Evolutionary conservation across 2,797 vertebrate species (phyloP), one percentile per base, ranked within the genome.

Genomic region (Sebastes variabilis): DNA sequence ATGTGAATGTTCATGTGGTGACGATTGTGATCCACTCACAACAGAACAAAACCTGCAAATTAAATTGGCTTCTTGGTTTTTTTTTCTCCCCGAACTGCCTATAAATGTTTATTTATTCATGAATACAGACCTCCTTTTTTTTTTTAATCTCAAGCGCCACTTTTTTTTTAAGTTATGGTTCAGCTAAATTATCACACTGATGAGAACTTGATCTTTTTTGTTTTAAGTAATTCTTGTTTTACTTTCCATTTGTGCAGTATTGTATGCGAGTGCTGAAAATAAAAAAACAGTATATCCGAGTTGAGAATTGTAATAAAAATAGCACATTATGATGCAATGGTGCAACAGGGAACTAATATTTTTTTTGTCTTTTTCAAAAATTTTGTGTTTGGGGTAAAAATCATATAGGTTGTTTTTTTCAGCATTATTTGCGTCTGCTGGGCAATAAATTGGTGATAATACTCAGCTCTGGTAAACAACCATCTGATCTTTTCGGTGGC

Each of bases 241-340:
- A 61, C 74, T 87, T 85, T 85, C 82, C 87, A 88, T 88, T 65
- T 85, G 84, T 93, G 88, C 92, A 93, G 93, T 93, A 93, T 94
- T 94, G 88, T 91, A 79, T 79, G 74, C 56, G 62, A 86, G 75
- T 88, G 34, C 81, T 83, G 80, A 87, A 76, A 85, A 78, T 66
- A 0, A 49, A 42, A 49, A 42, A 49, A 72, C 74, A 66, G 65
- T 74, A 77, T 87, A 78, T 81, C 77, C 34, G 6, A 83, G 82
- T 49, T 25, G 81, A 81, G 62, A 84, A 72, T 78, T 83, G 75
- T 81, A 75, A 87, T 75, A 75, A 84, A 84, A 84, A 70, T 71
- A 70, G 82, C 79, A 87, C 85, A 86, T 82, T 52, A 65, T 70
- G 14, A 87, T 80, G 65, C 80, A 77, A 81, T 79, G 76, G 60